Conservation (phyloP, 2,888 invertebrate species). For the Dorcus parallelipipedus region DNA sequence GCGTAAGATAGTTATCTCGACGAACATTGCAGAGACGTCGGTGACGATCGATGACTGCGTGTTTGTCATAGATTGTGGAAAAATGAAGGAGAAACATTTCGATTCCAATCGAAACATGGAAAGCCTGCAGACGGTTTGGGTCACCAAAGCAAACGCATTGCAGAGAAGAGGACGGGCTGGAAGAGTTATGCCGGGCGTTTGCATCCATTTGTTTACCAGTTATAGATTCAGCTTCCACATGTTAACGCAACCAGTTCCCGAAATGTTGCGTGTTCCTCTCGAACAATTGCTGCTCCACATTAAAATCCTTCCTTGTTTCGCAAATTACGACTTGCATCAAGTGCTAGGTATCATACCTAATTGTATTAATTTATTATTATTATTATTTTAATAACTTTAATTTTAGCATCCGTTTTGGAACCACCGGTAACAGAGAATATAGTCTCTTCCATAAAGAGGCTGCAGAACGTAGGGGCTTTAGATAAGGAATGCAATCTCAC, state of each 20-base stretch:
- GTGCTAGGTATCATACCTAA: slow-evolving; percentile 36
- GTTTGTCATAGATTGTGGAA: slow-evolving; percentile 87
- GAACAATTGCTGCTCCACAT: slow-evolving; percentile 77
- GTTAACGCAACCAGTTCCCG: slow-evolving; percentile 75
- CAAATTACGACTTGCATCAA: slow-evolving; percentile 35
- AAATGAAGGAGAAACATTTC: slow-evolving; percentile 87
- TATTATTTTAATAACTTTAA: background rate
- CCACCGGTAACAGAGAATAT: slow-evolving; percentile 69
- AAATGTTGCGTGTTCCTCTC: slow-evolving; percentile 84
- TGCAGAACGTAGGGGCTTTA: slow-evolving; percentile 77
- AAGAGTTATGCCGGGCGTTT: slow-evolving; percentile 83
- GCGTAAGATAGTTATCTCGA: slow-evolving; percentile 84
- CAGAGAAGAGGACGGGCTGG: slow-evolving; percentile 91
- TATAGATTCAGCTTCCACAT: slow-evolving; percentile 66
- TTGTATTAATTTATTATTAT: background rate
- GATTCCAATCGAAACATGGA: slow-evolving; percentile 84
- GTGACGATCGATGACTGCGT: slow-evolving; percentile 95
- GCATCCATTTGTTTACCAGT: slow-evolving; percentile 81
- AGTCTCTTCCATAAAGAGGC: slow-evolving; percentile 63
- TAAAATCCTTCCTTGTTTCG: slow-evolving; percentile 61
- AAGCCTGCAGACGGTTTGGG: slow-evolving; percentile 83
- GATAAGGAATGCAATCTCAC: slow-evolving; percentile 73
- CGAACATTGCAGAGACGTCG: slow-evolving; percentile 94
- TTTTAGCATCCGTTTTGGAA: slow-evolving; percentile 64
- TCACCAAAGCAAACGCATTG: slow-evolving; percentile 83